Conservation (phyloP, 2,113 vertebrate species). For the Diphyllodes magnificus region DNA sequence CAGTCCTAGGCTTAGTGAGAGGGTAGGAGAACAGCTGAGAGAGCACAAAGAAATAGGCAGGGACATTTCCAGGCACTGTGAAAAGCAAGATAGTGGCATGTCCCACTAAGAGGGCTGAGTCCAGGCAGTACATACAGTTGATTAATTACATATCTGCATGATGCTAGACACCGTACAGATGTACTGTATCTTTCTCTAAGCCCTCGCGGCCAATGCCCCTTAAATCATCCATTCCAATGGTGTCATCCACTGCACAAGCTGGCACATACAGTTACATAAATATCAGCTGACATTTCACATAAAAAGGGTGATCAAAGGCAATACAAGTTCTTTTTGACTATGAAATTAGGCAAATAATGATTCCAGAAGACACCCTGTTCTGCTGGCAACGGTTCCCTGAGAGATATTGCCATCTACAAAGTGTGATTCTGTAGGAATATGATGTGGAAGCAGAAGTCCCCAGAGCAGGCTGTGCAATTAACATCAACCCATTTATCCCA, state of each 20-base stretch:
- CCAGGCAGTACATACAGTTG: not conserved
- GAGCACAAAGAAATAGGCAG: not conserved
- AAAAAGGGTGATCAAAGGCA: not conserved
- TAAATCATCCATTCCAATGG: not conserved
- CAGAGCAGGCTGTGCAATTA: not conserved
- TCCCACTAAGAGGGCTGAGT: not conserved
- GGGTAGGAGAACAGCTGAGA: fast-evolving
- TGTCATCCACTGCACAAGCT: not conserved
- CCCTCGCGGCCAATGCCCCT: not conserved
- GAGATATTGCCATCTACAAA: not conserved
- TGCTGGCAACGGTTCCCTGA: not conserved
- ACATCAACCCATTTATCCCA: not conserved
- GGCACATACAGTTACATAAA: not conserved
- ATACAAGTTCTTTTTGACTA: not conserved
- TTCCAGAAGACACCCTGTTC: not conserved
- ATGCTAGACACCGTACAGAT: not conserved
- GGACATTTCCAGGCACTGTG: not conserved
- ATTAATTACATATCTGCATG: not conserved
- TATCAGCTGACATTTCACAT: not conserved
- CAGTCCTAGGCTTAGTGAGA: not conserved
- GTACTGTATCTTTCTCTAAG: not conserved
- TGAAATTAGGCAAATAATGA: not conserved
- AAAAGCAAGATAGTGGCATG: not conserved
- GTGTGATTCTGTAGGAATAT: not conserved
- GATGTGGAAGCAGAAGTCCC: not conserved